Evolutionary conservation across 2,797 vertebrate genomes (phyloP), one percentile per base, ranked within the genome.

Genomic region (Coendou prehensilis): DNA sequence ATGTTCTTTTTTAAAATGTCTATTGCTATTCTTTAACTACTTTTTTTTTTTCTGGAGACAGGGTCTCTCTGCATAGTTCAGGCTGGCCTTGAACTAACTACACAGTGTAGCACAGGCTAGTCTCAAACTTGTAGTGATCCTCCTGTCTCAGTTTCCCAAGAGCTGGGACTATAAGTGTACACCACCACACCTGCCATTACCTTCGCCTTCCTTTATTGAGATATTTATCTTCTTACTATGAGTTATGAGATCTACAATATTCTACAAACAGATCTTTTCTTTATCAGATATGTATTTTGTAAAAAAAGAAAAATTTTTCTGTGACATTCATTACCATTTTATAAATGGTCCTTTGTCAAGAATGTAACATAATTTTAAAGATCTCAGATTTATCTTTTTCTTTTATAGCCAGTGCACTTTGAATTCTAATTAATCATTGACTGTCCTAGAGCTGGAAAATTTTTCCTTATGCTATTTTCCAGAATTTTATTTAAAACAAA

Each of bases 351-450:
- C 59, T 54, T 79, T 92, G 45, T 61, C 33, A 79, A 59, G 54
- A 28, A 78, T 33, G 9, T 71, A 81, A 92, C 57, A 89, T 71
- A 71, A 93, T 56, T 95, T 84, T 75, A 47, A 33, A 82, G 17
- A 61, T 89, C 14, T 45, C 15, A 89, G 61, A 71, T 79, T 45
- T 89, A 37, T 76, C 18, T 67, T 67, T 69, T 54, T 22, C 26
- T 26, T 82, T 78, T 54, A 45, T 6, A 4, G 15, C 28, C n/a
- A 83, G 26, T 71, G 10, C 7, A n/a, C 54, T n/a, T 84, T n/a
- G 45, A 84, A 17, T 89, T 93, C 73, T 89, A 79, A 79, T 63
- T 30, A 50, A 79, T 79, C 61, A 78, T 45, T 83, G 33, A 28
- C 52, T 69, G 57, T 79, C 45, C 30, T 15, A 41, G 20, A 69